Conservation (phyloP, 2,888 invertebrate species). For the Autographa pulchrina region DNA sequence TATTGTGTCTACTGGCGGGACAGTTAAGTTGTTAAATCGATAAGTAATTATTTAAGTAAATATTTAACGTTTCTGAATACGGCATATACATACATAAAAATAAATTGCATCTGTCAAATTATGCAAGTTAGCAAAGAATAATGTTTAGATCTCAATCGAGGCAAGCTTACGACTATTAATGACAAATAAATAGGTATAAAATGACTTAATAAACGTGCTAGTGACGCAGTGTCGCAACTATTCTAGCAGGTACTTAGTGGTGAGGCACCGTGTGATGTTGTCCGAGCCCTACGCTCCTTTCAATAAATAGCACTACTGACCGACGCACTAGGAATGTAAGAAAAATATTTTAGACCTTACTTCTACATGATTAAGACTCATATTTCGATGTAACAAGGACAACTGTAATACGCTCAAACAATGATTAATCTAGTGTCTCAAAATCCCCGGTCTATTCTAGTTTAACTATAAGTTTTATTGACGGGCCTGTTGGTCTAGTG, state of each 20-base stretch:
- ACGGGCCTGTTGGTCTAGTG: too few relatives aligned
- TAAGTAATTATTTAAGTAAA: too few relatives aligned
- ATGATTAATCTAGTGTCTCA: neutral
- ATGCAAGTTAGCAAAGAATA: conserved; percentile 9
- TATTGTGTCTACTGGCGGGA: too few relatives aligned
- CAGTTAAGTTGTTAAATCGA: too few relatives aligned
- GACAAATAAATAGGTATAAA: conserved; percentile 47
- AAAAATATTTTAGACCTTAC: conserved; percentile 38
- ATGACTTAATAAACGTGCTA: conserved; percentile 41
- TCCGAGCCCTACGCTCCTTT: conserved; percentile 41
- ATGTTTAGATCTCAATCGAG: conserved; percentile 20
- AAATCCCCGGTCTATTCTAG: neutral
- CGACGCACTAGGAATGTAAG: neutral
- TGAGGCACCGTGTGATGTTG: conserved; percentile 81
- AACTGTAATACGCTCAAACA: neutral
- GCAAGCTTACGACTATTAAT: conserved; percentile 47
- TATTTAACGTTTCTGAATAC: too few relatives aligned
- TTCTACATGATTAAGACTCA: conserved; percentile 14
- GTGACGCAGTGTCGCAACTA: conserved; percentile 58
- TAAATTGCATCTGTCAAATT: conserved; percentile 10
- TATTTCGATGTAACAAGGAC: neutral
- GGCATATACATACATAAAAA: neutral
- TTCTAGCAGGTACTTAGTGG: conserved; percentile 82
- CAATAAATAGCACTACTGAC: conserved; percentile 61
- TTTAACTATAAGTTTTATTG: too few relatives aligned